Base-by-base conservation (phyloP, 2,113 vertebrate genomes). In the Pampusana beccarii region DNA sequence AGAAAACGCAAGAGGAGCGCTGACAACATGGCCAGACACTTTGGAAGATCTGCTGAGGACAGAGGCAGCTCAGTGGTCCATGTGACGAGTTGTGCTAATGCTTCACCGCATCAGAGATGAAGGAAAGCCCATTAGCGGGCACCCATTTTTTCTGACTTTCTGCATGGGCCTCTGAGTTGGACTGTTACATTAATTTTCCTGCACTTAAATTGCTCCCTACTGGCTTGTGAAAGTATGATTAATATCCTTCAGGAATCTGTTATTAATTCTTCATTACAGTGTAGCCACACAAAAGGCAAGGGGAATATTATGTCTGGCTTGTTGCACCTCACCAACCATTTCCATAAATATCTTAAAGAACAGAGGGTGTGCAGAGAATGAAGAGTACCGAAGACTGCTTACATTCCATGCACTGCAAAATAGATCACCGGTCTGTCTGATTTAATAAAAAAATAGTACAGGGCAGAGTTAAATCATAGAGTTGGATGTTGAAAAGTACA, bases 241-340 rank as follows among this genome's bases (percentile, higher is more conserved):
- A 96, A 96, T 96, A 96, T 96, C 96, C 96, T 89, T 93, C 88
- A 92, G 83, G 86, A 96, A 90, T 89, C 83, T 93, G 86, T 96
- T 96, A 96, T 97, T 97, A 96, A 97, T 96, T 97, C 96, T 96
- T 97, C 95, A 97, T 96, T 96, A 96, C 86, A 78, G 95, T 40
- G 12, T 72, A 93, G 96, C 85, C 14, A 1, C 91, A 96, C 88
- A 96, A 96, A 97, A 96, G 93, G 93, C 96, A 89, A 75, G 88
- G 70, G 88, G 96, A 96, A 97, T 96, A 95, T 96, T 96, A 96
- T 81, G 95, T 95, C 95, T 96, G 93, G 92, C 86, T 96, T 97
- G 96, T 92, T 97, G 96, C 95, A 96, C 95, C 92, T 96, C 96
- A 92, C 93, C 95, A 95, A 79, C 93, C 91, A 94, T 97, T 96